A percentile compares a stretch with the other conserved stretches of the same genome.
Conservation (phyloP, 2,113 vertebrate species). For the Otocyon megalotis region DNA sequence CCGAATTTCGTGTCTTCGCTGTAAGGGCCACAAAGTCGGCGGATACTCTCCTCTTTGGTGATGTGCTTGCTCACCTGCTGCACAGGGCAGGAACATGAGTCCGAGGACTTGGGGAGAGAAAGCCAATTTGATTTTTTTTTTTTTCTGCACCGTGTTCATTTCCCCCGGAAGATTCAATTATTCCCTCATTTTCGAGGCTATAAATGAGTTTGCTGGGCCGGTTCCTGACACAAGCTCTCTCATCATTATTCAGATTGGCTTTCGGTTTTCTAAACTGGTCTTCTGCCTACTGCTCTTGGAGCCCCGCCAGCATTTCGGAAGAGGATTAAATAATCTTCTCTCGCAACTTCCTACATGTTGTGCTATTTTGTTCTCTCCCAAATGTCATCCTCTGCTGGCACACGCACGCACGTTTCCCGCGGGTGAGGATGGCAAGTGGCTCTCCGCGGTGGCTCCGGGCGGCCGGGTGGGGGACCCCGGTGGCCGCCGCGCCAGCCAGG, state of each 20-base stretch:
- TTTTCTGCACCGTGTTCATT: conserved; percentile 57
- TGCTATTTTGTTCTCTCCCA: conserved; percentile 70
- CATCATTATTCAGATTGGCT: conserved; percentile 67
- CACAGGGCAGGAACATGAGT: background rate
- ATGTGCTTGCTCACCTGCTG: background rate
- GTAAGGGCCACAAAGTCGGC: background rate
- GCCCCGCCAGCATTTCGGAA: conserved; percentile 37
- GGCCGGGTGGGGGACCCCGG: background rate
- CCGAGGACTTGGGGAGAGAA: conserved; percentile 46
- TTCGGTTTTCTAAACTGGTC: conserved; percentile 47
- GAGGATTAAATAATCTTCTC: conserved; percentile 73
- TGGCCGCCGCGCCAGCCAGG: background rate
- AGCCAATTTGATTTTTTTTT: conserved; percentile 54
- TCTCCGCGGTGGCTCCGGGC: background rate
- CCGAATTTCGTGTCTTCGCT: background rate
- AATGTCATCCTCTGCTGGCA: conserved; percentile 62
- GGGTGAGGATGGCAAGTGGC: background rate
- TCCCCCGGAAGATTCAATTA: conserved; percentile 62
- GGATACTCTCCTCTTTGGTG: background rate
- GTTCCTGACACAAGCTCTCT: background rate
- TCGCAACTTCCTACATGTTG: conserved; percentile 70
- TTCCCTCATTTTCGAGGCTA: conserved; percentile 25
- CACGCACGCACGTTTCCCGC: background rate
- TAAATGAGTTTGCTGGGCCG: conserved; percentile 63
- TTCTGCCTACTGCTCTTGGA: conserved; percentile 72